phyloP scores from a whole-genome alignment of 2,888 invertebrate genomes.

The Drosophila neonasuta region DNA sequence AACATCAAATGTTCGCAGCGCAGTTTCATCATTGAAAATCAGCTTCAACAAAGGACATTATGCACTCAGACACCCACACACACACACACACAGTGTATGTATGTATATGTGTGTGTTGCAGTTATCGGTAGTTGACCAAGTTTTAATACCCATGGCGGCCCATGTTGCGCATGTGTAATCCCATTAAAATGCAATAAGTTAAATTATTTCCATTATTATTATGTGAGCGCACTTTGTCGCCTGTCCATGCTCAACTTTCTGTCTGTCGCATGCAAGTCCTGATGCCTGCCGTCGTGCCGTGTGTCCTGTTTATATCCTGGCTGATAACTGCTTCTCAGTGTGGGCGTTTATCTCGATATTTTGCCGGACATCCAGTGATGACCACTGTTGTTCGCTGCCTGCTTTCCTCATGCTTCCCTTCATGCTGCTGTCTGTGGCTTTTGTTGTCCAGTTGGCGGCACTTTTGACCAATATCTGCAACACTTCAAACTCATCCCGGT shows the following conservation, averaged over 20 bases:
- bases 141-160: slow-evolving; percentile 66
- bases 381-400: slow-evolving; percentile 1
- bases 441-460: slow-evolving; percentile 55
- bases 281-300: slow-evolving; percentile 8
- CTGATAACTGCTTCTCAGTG: slow-evolving; percentile 55
- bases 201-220: slow-evolving; percentile 79
- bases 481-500: slow-evolving; percentile 69
- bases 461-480: slow-evolving; percentile 75
- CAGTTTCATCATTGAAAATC: slow-evolving; percentile 40
- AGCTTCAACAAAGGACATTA: slow-evolving; percentile 39
- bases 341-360: slow-evolving; percentile 59
- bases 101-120: slow-evolving; percentile 2
- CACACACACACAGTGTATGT: neutral
- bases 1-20: slow-evolving; percentile 38
- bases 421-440: slow-evolving; percentile 35
- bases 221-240: slow-evolving; percentile 66
- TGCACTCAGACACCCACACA: slow-evolving; percentile 8
- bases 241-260: slow-evolving; percentile 29
- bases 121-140: slow-evolving; percentile 61
- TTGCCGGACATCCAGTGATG: slow-evolving; percentile 20
- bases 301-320: slow-evolving; percentile 33
- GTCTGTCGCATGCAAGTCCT: slow-evolving; percentile 21
- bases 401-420: neutral
- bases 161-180: slow-evolving; percentile 77
- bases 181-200: slow-evolving; percentile 81